Percentiles rank a stretch among this genome's conserved stretches.
Conservation (phyloP, 23 tunicate genomes). For the Botrylloides violaceus region DNA sequence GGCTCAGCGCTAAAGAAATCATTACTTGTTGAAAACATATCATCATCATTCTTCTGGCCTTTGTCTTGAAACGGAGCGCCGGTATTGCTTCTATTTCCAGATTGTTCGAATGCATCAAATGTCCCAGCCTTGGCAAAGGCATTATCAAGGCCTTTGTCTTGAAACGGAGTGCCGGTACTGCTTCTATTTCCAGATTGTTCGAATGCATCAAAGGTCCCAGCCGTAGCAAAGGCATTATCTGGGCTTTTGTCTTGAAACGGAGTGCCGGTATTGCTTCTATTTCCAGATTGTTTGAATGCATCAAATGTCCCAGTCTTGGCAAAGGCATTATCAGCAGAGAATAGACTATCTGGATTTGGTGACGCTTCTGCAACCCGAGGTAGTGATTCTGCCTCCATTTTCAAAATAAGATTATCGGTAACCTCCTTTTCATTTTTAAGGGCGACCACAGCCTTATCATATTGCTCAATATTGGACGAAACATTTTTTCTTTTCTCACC, state of each 20-base stretch:
- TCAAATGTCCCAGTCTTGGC: not conserved
- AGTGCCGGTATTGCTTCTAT: not conserved
- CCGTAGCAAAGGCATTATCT: not conserved
- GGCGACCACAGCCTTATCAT: conserved; percentile 75
- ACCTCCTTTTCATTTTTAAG: conserved; percentile 37
- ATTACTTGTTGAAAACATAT: conserved; percentile 8
- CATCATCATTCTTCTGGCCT: not conserved
- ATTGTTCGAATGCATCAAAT: conserved; percentile 58
- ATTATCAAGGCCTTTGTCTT: too few relatives aligned
- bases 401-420: not conserved
- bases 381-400: not conserved
- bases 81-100: conserved; percentile 32
- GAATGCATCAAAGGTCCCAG: conserved; percentile 46
- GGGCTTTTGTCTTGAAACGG: not conserved
- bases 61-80: too few relatives aligned
- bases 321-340: not conserved
- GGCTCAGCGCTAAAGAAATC: not conserved
- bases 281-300: not conserved
- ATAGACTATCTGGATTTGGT: conserved; percentile 7
- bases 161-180: not conserved
- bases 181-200: conserved; percentile 74
- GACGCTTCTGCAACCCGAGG: not conserved
- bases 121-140: conserved; percentile 30
- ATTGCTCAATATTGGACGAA: conserved; percentile 70
- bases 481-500: conserved; percentile 52